Base-by-base conservation (phyloP, 2,113 vertebrate species). In the Puntigrus tetrazona region DNA sequence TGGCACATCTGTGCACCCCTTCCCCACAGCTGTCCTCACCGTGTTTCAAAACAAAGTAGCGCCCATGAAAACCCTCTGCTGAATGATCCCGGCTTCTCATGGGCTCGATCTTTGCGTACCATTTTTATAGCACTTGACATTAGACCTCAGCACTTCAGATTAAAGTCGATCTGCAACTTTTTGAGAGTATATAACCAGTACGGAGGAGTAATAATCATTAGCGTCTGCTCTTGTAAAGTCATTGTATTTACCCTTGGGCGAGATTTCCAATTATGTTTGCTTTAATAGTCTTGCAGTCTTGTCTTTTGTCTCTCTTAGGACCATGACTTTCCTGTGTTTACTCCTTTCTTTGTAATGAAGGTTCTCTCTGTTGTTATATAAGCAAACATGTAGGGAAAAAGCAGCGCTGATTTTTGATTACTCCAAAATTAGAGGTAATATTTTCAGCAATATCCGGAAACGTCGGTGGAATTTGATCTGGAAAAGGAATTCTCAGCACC, bases 211-310 rank as follows among this genome's bases (percentile, higher is more conserved):
- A 70, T 34, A 50, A 8, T 81, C 41, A 81, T 81, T 81, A 50
- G 45, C 7, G 65, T 69, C 7, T 70, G 63, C 45, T 38, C 63
- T 81, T 50, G 43, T 70, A 65, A 70, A 70, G 29, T 55, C 31
- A 70, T 81, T 69, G 79, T 50, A 25, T 81, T 81, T 14, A 52
- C 63, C 79, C 63, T 55, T 50, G 43, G 79, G 79, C 65, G 36
- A 38, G 31, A 38, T 70, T 55, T 81, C 20, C 63, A 70, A 81
- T 81, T 55, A 81, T 55, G 79, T 81, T 70, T 36, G 45, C 61
- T 81, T 81, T 81, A 81, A 81, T 81, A 70, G 45, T n/a, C 63
- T 81, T 70, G 22, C 11, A 52, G 18, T 52, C 7, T 81, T 67
- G 65, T 25, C 25, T 81, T n/a, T 63, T 67, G 41, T 67, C 41